A percentile compares a stretch with the other conserved stretches of the same genome.
These are phyloP conservation scores for Carterocephalus palaemon DNA, from an alignment of 2,888 invertebrate species.

Conservation along the genomic window DNA sequence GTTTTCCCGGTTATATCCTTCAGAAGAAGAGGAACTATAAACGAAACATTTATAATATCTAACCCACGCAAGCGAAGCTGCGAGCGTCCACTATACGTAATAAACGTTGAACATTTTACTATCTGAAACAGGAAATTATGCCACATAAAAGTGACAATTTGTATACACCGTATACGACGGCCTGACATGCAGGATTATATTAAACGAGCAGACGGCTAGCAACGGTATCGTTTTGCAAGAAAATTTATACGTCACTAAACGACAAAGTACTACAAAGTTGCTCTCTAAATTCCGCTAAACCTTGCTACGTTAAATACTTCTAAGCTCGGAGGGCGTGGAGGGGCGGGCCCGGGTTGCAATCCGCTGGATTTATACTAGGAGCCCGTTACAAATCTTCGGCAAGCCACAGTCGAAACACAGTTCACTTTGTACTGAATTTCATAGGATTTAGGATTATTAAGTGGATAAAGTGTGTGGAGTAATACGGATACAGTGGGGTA, in stretches of 20 bases:
- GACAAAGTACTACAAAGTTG: slow-evolving; percentile 33
- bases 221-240: slow-evolving; percentile 22
- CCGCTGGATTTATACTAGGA: slow-evolving; percentile 37
- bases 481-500: not conserved
- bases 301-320: slow-evolving; percentile 30
- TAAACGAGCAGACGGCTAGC: slow-evolving; percentile 3
- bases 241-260: slow-evolving; percentile 35
- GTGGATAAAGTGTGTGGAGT: slow-evolving; percentile 10
- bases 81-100: no score
- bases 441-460: slow-evolving; percentile 33
- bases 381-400: slow-evolving; percentile 38
- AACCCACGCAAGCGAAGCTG: no score
- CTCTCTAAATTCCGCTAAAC: slow-evolving; percentile 31
- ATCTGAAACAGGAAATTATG: slow-evolving; percentile 12
- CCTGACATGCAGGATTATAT: slow-evolving; percentile 3
- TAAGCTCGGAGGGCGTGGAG: slow-evolving; percentile 33
- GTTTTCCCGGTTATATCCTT: no score
- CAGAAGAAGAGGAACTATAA: no score
- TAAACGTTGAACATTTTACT: slow-evolving; percentile 9
- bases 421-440: slow-evolving; percentile 36
- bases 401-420: slow-evolving; percentile 37
- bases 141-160: slow-evolving; percentile 13
- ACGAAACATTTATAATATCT: no score
- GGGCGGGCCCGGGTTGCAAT: slow-evolving; percentile 25
- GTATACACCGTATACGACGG: slow-evolving; percentile 6